Evolutionary conservation across 35 echinoderm and acorn worm genomes (phyloP).

Genomic region (Eucidaris tribuloides): DNA sequence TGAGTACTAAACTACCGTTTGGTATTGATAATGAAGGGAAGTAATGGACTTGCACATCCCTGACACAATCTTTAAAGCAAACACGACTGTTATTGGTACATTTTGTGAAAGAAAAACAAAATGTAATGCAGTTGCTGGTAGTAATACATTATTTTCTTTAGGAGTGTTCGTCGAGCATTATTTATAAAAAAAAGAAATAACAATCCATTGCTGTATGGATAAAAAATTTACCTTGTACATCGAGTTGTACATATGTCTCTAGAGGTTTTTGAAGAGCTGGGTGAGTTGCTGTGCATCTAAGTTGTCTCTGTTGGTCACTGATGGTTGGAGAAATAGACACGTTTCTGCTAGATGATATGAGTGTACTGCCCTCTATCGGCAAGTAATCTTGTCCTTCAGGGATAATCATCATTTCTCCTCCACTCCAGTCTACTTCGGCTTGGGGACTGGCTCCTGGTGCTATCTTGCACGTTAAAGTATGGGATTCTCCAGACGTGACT

Average conservation of each 20-base stretch:
- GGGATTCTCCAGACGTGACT: not conserved
- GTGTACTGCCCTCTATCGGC: not conserved
- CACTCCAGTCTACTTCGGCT: not conserved
- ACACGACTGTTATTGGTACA: too few relatives aligned
- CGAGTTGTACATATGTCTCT: not conserved
- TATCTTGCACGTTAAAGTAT: not conserved
- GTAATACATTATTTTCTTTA: too few relatives aligned
- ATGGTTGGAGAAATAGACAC: not conserved
- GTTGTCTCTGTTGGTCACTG: not conserved
- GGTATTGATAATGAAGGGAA: too few relatives aligned
- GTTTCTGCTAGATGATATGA: not conserved
- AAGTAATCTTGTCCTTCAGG: not conserved
- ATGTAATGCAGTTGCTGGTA: too few relatives aligned
- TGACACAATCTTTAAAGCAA: too few relatives aligned
- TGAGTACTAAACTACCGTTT: too few relatives aligned
- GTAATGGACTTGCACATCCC: too few relatives aligned
- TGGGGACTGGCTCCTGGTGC: not conserved
- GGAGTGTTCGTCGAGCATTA: too few relatives aligned
- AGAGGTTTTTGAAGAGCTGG: not conserved
- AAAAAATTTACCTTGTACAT: conserved; percentile 12
- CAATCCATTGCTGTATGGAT: not conserved
- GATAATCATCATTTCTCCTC: not conserved
- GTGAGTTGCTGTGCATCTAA: not conserved
- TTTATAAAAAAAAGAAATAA: not conserved
- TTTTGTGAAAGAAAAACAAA: too few relatives aligned